These are phyloP conservation scores for Pomatorhinus ruficollis DNA, from an alignment of 2,113 vertebrate species.

Conservation along the genomic window DNA sequence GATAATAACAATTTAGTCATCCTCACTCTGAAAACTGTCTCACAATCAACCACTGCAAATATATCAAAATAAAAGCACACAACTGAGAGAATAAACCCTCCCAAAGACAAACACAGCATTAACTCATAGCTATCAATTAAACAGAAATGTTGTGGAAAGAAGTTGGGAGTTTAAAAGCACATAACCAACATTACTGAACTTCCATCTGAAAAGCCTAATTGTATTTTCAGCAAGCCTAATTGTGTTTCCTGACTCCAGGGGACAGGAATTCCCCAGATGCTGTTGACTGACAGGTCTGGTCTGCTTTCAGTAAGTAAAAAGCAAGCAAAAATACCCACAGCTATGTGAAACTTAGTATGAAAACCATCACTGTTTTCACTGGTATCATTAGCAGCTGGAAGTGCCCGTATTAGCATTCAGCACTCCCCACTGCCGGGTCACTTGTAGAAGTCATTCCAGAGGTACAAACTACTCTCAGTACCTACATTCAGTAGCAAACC, in stretches of 20 bases:
- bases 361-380: neutral
- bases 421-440: neutral
- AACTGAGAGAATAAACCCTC: neutral
- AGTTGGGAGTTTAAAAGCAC: neutral
- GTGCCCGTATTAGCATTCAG: neutral
- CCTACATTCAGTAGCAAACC: neutral
- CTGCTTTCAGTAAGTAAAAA: neutral
- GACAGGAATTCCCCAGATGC: neutral
- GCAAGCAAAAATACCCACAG: neutral
- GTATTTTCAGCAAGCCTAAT: neutral
- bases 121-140: neutral
- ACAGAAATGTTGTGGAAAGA: neutral
- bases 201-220: neutral
- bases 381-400: neutral
- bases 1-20: neutral
- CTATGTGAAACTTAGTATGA: neutral
- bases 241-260: neutral
- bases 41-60: neutral
- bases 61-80: neutral
- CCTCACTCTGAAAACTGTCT: neutral
- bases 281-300: neutral
- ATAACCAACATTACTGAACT: neutral
- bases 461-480: neutral
- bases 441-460: neutral
- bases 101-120: neutral